Evolutionary conservation across 1,140 invertebrate species (phyloP).

Genomic region (Euwallacea similis): DNA sequence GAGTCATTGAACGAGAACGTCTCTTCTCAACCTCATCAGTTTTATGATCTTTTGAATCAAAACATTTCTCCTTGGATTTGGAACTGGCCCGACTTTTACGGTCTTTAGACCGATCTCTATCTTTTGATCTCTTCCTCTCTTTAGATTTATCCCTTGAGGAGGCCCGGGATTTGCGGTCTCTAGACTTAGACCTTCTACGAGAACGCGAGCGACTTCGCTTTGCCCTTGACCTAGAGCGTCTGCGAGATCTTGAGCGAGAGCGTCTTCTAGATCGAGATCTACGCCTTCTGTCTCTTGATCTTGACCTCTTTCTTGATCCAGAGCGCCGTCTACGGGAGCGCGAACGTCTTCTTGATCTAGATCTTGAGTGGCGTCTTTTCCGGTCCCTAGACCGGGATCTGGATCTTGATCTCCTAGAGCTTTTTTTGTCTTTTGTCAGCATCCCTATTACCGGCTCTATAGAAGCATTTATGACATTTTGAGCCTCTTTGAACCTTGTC

Average conservation of each 20-base stretch:
- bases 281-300: slow-evolving; percentile 35
- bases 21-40: slow-evolving; percentile 47
- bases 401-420: slow-evolving; percentile 56
- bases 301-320: slow-evolving; percentile 56
- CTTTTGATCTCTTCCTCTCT: slow-evolving; percentile 54
- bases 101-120: slow-evolving; percentile 55
- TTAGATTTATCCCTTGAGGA: slow-evolving; percentile 46
- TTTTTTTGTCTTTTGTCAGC: slow-evolving; percentile 79
- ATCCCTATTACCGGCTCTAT: slow-evolving; percentile 88
- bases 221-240: slow-evolving; percentile 31
- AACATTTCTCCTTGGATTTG: slow-evolving; percentile 29
- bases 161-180: slow-evolving; percentile 27
- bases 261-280: slow-evolving; percentile 48
- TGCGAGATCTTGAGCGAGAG: slow-evolving; percentile 48
- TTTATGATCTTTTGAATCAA: slow-evolving; percentile 49
- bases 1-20: slow-evolving; percentile 54
- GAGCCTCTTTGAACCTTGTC: slow-evolving; percentile 93
- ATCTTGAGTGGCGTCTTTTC: slow-evolving; percentile 53
- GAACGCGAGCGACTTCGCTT: slow-evolving; percentile 33
- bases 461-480: slow-evolving; percentile 88
- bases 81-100: slow-evolving; percentile 46
- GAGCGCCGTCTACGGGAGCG: slow-evolving; percentile 56
- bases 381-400: slow-evolving; percentile 55
- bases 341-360: slow-evolving; percentile 57
- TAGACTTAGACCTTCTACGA: slow-evolving; percentile 35